Evolutionary conservation across 2,888 invertebrate genomes (phyloP), one percentile per base, ranked within the genome.

Genomic region (Xiphydria camelus): DNA sequence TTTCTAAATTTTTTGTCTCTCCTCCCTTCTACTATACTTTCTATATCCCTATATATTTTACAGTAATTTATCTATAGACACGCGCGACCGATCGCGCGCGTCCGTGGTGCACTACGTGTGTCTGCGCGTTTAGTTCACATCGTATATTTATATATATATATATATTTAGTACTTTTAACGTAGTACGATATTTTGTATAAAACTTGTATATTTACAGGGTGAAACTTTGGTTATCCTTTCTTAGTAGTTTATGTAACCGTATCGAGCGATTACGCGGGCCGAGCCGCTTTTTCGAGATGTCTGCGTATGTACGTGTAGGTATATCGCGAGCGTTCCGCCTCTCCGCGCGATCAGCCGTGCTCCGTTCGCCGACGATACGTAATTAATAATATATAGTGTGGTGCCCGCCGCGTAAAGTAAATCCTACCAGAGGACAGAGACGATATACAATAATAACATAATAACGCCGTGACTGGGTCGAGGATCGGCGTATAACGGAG

Each of bases 131-230:
- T 26, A 41, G 4, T 29, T 41, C n/a, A 38, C 35, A 29, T 9
- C n/a, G 52, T 49, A 45, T 46, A 19, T 49, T 53, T 43, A 45
- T 41, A 34, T 7, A 21, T 9, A 34, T 41, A 22, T 42, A 17
- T 22, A 55, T 58, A 52, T 67, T 57, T 57, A 58, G 57, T 59
- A 48, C 50, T 37, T 62, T 65, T 64, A 68, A 71, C 71, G 69
- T n/a, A 68, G 63, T 71, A 73, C 69, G 68, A 70, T 71, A 64
- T 66, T 75, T 71, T 72, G 74, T 74, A 75, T 74, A 75, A 75
- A 75, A 74, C 70, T 74, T 67, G 69, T 74, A 74, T 75, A 74
- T 75, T 59, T 74, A 74, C 73, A 73, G 64, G 68, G 60, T 73
- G 68, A n/a, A n/a, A 73, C 62, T 62, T n/a, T n/a, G 59, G 57